Evolutionary conservation across 2,888 invertebrate genomes (phyloP), one percentile per base, ranked within the genome.

Genomic region (Sympetrum striolatum): DNA sequence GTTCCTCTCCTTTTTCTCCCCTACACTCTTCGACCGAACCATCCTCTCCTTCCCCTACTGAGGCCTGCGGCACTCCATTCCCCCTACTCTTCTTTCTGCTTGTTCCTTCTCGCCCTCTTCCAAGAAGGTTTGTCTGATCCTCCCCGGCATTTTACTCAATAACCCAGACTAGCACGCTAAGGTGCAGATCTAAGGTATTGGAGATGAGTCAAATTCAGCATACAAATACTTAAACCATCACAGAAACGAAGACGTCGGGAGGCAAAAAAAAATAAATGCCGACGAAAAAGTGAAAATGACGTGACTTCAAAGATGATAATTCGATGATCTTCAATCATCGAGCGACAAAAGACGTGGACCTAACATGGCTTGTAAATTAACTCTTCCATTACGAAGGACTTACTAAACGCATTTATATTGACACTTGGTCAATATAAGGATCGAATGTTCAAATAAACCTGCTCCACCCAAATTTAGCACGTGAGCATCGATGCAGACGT

Each of bases 51-150:
- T 31, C 31, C 31, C 73, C 73, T 73, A 73, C 73, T 73, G 18
- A 60, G n/a, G 60, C 86, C 86, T 86, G 60, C 48, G 60, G 86
- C 86, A 86, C 86, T 64, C 86, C 86, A 86, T 86, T 86, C n/a
- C 86, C 58, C 35, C 82, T 53, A 25, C 82, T 58, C 82, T 31
- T 82, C 82, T 82, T 58, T 31, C 82, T 82, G 60, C 86, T 60
- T 86, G 86, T 86, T 86, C 86, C 86, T 86, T 64, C 86, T 86
- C 86, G 37, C 86, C 60, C 37, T 44, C 25, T 48, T 48, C 82
- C 48, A 86, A 86, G 86, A 86, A 53, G 86, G 86, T 86, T 86
- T 86, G 86, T 86, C 86, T 86, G 86, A 86, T 86, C 86, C 86
- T 86, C 60, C 86, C 86, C 86, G 60, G 86, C 86, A 86, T 86